Percentiles rank a stretch among this genome's conserved stretches.
Evolutionary conservation across 2,113 vertebrate genomes (phyloP).

Genomic region (Harpagus bidentatus): DNA sequence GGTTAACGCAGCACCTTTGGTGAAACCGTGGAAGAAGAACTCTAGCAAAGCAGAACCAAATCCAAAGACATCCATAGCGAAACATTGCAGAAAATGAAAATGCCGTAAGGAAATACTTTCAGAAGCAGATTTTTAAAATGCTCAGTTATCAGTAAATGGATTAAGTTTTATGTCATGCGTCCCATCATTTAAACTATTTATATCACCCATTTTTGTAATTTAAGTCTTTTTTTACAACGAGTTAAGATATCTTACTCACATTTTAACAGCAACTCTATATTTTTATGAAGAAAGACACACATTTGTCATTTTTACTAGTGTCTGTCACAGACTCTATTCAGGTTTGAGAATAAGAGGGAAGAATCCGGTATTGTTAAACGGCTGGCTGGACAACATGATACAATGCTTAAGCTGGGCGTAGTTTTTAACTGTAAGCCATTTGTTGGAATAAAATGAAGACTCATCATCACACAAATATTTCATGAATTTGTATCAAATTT

Average conservation of each 20-base stretch:
- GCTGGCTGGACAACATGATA: background rate
- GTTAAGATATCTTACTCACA: background rate
- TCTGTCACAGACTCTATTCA: background rate
- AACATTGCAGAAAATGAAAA: background rate
- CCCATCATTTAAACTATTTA: background rate
- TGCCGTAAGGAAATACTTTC: background rate
- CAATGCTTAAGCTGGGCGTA: background rate
- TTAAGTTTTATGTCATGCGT: background rate
- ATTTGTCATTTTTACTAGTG: constrained; percentile 39
- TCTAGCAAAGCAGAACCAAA: background rate
- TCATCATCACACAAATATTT: constrained; percentile 58
- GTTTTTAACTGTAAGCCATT: constrained; percentile 16
- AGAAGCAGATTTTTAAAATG: background rate
- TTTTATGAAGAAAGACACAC: constrained; percentile 23
- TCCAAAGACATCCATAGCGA: background rate
- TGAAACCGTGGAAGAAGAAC: background rate
- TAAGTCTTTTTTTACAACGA: constrained; percentile 2
- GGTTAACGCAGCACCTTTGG: background rate
- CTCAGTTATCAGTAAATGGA: background rate
- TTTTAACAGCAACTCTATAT: constrained; percentile 16
- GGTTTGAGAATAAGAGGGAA: background rate
- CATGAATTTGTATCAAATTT: constrained; percentile 47
- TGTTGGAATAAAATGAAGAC: constrained; percentile 41
- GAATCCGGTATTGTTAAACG: background rate
- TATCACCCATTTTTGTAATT: constrained; percentile 24